A percentile compares a stretch with the other conserved stretches of the same genome.
Conservation (phyloP, 37 sponge, comb jelly and placozoan species). For the Mnemiopsis leidyi region DNA sequence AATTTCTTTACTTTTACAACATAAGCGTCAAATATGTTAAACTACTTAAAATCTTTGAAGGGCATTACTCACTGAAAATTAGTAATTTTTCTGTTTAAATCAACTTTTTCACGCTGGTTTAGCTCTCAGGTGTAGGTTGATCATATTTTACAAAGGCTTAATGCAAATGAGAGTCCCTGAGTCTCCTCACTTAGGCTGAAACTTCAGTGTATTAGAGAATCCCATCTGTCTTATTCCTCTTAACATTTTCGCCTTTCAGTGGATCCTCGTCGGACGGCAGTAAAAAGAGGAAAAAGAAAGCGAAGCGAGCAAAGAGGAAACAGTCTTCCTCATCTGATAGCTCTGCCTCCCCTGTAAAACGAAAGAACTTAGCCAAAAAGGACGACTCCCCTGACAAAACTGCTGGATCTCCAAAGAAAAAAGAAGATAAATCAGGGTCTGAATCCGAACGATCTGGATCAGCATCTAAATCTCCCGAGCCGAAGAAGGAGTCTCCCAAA, state of each 20-base stretch:
- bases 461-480: background rate
- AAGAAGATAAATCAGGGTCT: background rate
- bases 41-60: too few relatives aligned
- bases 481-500: background rate
- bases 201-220: too few relatives aligned
- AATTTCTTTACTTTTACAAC: background rate
- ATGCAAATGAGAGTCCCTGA: too few relatives aligned
- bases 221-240: too few relatives aligned
- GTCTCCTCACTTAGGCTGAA: too few relatives aligned
- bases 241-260: conserved; percentile 35
- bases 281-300: conserved; percentile 2
- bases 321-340: conserved; percentile 49
- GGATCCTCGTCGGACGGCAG: conserved; percentile 34
- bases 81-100: too few relatives aligned
- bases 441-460: background rate
- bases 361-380: conserved; percentile 57
- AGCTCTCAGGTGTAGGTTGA: too few relatives aligned
- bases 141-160: too few relatives aligned
- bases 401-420: background rate
- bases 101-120: too few relatives aligned
- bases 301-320: background rate
- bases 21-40: too few relatives aligned
- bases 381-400: background rate
- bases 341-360: conserved; percentile 62
- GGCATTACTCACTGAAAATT: too few relatives aligned